Base-by-base conservation (phyloP, 2,797 vertebrate species). In the Acipenser transmontanus region DNA sequence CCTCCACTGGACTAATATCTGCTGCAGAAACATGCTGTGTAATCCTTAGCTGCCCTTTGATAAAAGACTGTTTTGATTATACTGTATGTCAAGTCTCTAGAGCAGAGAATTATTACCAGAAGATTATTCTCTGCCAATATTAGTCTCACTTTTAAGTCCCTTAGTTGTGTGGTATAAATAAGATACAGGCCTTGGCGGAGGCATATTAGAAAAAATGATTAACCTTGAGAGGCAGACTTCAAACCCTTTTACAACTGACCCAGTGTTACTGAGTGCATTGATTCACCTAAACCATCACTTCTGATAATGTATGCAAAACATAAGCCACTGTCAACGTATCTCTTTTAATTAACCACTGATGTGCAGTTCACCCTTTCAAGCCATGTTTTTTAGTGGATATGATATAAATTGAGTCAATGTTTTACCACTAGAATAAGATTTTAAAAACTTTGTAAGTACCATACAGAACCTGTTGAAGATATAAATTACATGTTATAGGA, bases 31-130 rank as follows among this genome's bases (percentile, higher is more conserved):
- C 68, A 67, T 64, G 68, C 62, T 47, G 50, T 69, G 51, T 65
- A 72, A 69, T 74, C 60, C 68, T 59, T 12, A 7, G 66, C 68
- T 50, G 59, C 50, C 56, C 65, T 70, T 66, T 66, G 60, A 70
- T 70, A 70, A 70, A 9, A 66, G 66, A 54, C 66, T 70, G 63
- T 70, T 74, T 72, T 74, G 62, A 71, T 71, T 65, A 68, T 62
- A 65, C 65, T 10, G 54, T 12, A 7, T 66, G 66, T 68, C 47
- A 66, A 65, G 68, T 71, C 70, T 54, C 52, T 54, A 54, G 52
- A 54, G 52, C 9, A 9, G 6, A 54, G 52, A 6, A 54, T 54
- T 54, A 54, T 54, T 54, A 54, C 9, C n/a, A 54, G 5, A 54
- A 54, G 52, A 54, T 54, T 54, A 54, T 54, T 7, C 52, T n/a